Evolutionary conservation across 2,797 vertebrate species (phyloP).

Genomic region (Parotocinclus haroldoi): DNA sequence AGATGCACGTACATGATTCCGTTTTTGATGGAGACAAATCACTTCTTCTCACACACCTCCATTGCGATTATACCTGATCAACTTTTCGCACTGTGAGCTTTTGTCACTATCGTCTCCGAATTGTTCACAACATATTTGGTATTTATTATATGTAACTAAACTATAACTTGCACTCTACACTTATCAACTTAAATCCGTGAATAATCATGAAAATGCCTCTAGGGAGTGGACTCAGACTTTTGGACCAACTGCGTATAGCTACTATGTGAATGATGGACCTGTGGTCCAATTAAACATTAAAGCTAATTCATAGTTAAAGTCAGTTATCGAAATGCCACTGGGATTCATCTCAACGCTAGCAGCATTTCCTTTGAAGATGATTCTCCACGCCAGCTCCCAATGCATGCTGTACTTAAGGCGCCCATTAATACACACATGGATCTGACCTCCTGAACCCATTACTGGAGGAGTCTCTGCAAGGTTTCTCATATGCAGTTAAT

Average conservation of each 20-base stretch:
- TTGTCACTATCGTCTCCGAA: too few relatives aligned
- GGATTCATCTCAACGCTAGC: slow-evolving; percentile 16
- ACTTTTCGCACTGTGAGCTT: too few relatives aligned
- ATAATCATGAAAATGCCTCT: too few relatives aligned
- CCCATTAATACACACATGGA: slow-evolving; percentile 15
- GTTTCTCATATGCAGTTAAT: slow-evolving; percentile 23
- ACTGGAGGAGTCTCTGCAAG: not conserved
- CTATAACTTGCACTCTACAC: too few relatives aligned
- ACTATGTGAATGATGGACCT: not conserved
- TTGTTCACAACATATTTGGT: too few relatives aligned
- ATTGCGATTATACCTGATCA: too few relatives aligned
- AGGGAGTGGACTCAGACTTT: too few relatives aligned
- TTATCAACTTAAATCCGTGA: too few relatives aligned
- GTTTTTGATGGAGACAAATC: too few relatives aligned
- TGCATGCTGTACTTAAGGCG: slow-evolving; percentile 1
- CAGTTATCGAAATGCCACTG: slow-evolving; percentile 9
- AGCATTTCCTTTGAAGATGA: not conserved
- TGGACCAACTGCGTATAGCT: not conserved
- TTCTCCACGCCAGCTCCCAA: not conserved
- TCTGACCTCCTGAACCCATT: slow-evolving; percentile 18
- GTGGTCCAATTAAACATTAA: slow-evolving; percentile 21
- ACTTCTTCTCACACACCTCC: too few relatives aligned
- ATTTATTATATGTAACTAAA: too few relatives aligned
- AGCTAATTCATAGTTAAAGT: slow-evolving; percentile 20
- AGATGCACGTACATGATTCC: too few relatives aligned